Evolutionary conservation across 2,888 invertebrate genomes (phyloP).

Genomic region (Trissolcus brochymenae): DNA sequence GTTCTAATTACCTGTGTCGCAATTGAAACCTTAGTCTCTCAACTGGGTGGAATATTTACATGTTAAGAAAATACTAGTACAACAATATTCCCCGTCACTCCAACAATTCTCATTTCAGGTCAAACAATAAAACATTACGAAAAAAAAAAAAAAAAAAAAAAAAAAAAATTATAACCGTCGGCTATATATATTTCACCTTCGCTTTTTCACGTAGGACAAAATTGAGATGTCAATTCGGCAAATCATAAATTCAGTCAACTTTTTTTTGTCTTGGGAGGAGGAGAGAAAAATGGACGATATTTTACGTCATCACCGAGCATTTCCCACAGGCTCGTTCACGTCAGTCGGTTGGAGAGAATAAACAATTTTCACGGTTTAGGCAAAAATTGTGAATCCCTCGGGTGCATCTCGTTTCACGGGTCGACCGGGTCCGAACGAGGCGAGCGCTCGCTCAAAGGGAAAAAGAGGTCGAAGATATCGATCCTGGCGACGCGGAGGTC

Average conservation of each 20-base stretch:
- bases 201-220: too few species aligned
- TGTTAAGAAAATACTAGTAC: slow-evolving; percentile 27
- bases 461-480: slow-evolving; percentile 56
- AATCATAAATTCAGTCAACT: too few species aligned
- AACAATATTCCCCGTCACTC: slow-evolving; percentile 14
- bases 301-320: slow-evolving; percentile 11
- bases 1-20: slow-evolving; percentile 37
- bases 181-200: not conserved
- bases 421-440: slow-evolving; percentile 24
- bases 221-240: too few species aligned
- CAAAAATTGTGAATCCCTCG: slow-evolving; percentile 42
- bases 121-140: not conserved
- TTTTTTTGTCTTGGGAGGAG: too few species aligned
- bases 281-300: not conserved
- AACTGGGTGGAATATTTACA: slow-evolving; percentile 22
- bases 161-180: not conserved
- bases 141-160: too few species aligned
- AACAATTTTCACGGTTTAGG: slow-evolving; percentile 51
- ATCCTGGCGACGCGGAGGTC: slow-evolving; percentile 43
- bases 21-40: slow-evolving; percentile 27
- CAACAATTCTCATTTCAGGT: slow-evolving; percentile 12
- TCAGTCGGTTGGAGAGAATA: slow-evolving; percentile 39
- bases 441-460: slow-evolving; percentile 35
- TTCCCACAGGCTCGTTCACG: slow-evolving; percentile 18
- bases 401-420: slow-evolving; percentile 38